Percentiles rank a stretch among this genome's conserved stretches.
Evolutionary conservation across 2,113 vertebrate genomes (phyloP).

Genomic region (Ictalurus furcatus): DNA sequence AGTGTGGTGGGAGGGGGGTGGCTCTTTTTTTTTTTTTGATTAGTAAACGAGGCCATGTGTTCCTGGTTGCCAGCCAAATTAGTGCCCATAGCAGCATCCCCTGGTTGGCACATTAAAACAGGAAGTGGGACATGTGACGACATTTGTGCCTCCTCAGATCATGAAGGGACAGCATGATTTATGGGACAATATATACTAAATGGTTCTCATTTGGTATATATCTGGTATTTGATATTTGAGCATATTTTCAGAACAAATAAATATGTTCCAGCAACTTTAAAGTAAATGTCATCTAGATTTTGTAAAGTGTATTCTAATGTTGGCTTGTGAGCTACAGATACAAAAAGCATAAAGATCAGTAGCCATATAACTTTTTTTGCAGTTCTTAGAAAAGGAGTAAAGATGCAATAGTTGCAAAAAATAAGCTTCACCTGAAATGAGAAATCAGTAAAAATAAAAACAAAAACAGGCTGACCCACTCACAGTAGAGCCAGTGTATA

Average conservation of each 20-base stretch:
- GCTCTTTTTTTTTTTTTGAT: constrained; percentile 16
- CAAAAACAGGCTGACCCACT: too few species aligned
- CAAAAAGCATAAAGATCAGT: not conserved
- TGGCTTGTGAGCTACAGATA: not conserved
- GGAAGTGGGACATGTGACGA: not conserved
- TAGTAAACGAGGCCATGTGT: constrained; percentile 28
- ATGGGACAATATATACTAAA: not conserved
- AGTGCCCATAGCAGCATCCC: constrained; percentile 12
- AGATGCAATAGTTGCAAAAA: too few species aligned
- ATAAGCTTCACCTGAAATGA: too few species aligned
- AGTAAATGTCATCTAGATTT: not conserved
- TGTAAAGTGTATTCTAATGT: not conserved
- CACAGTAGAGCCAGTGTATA: not conserved
- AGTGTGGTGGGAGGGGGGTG: not conserved
- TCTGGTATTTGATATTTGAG: not conserved
- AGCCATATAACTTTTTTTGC: not conserved
- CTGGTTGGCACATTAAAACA: constrained; percentile 28
- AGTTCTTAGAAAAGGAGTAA: not conserved
- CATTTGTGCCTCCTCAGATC: not conserved
- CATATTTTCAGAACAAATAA: not conserved
- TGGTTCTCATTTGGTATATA: not conserved
- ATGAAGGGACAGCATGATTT: not conserved
- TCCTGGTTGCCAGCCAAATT: constrained; percentile 21
- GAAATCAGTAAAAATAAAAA: too few species aligned
- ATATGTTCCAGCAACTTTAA: not conserved